A percentile compares a stretch with the other conserved stretches of the same genome.
These are phyloP conservation scores for Clarias magur DNA, from an alignment of 2,113 vertebrate species.

Conservation along the genomic window DNA sequence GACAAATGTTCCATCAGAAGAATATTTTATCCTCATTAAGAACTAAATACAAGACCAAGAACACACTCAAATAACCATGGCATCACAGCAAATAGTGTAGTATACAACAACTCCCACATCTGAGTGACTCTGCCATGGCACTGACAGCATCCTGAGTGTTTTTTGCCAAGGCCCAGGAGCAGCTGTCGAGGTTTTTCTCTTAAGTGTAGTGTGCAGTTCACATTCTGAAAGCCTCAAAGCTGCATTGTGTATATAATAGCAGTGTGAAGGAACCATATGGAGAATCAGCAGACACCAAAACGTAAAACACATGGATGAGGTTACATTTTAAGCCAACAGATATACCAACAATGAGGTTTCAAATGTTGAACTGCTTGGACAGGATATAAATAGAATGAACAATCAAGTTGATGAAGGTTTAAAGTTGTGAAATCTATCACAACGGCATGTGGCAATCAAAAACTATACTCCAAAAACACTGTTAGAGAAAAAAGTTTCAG, in stretches of 20 bases:
- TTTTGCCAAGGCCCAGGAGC: constrained; percentile 25
- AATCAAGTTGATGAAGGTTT: neutral
- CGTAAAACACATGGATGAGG: constrained; percentile 44
- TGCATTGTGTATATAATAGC: constrained; percentile 29
- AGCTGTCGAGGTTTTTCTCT: constrained; percentile 44
- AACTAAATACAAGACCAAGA: neutral
- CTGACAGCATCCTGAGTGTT: neutral
- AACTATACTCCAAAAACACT: neutral
- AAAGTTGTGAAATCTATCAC: neutral
- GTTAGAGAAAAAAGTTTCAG: neutral
- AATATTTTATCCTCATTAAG: neutral
- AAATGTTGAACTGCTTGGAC: constrained; percentile 3
- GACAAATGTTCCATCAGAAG: neutral
- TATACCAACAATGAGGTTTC: constrained; percentile 32
- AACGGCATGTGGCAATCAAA: neutral
- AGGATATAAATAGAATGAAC: constrained; percentile 26
- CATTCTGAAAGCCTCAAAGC: constrained; percentile 49
- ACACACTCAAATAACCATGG: neutral
- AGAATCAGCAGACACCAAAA: constrained; percentile 36
- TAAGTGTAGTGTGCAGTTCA: constrained; percentile 40
- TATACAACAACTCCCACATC: neutral
- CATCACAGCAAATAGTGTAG: neutral
- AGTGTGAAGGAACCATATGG: constrained; percentile 44
- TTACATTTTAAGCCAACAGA: constrained; percentile 32
- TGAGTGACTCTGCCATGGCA: neutral